phyloP scores from a whole-genome alignment of 2,797 vertebrate genomes.

The Salarias fasciatus region DNA sequence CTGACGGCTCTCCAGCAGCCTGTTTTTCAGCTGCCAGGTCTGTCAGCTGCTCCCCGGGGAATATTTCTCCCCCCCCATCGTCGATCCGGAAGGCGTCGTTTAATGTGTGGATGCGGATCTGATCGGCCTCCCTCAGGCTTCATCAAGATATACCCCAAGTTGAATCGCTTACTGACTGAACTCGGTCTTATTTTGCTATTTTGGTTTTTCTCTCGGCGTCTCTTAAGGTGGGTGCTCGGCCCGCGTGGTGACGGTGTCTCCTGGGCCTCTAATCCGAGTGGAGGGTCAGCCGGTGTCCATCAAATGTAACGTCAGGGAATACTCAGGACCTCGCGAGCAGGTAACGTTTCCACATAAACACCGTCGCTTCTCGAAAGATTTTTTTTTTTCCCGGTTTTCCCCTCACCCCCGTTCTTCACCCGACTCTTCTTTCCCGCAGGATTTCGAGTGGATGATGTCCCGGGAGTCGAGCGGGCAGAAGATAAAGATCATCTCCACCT shows the following conservation, averaged over 20 bases:
- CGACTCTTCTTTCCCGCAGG: constrained; percentile 52
- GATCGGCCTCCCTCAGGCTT: too few relatives aligned
- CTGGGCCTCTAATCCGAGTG: constrained; percentile 88
- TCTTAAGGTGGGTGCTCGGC: constrained; percentile 80
- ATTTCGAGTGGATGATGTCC: constrained; percentile 92
- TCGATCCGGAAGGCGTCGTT: too few relatives aligned
- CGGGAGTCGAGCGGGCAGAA: background rate
- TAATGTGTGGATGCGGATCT: too few relatives aligned
- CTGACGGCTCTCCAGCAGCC: too few relatives aligned
- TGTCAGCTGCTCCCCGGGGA: too few relatives aligned
- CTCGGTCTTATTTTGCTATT: background rate
- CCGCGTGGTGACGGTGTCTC: constrained; percentile 88
- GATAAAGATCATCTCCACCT: constrained; percentile 89
- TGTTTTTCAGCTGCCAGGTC: too few relatives aligned
- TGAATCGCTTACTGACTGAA: too few relatives aligned
- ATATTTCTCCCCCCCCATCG: too few relatives aligned
- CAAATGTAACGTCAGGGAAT: constrained; percentile 89
- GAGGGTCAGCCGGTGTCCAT: constrained; percentile 87
- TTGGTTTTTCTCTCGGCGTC: background rate
- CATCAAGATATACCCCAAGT: too few relatives aligned
- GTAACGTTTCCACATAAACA: too few relatives aligned
- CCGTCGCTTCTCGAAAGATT: too few relatives aligned
- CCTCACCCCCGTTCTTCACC: background rate
- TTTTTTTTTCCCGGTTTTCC: too few relatives aligned
- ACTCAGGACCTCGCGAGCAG: constrained; percentile 92